Evolutionary conservation across 2,113 vertebrate species (phyloP), one percentile per base, ranked within the genome.

Genomic region (Dolichotis patagonum): DNA sequence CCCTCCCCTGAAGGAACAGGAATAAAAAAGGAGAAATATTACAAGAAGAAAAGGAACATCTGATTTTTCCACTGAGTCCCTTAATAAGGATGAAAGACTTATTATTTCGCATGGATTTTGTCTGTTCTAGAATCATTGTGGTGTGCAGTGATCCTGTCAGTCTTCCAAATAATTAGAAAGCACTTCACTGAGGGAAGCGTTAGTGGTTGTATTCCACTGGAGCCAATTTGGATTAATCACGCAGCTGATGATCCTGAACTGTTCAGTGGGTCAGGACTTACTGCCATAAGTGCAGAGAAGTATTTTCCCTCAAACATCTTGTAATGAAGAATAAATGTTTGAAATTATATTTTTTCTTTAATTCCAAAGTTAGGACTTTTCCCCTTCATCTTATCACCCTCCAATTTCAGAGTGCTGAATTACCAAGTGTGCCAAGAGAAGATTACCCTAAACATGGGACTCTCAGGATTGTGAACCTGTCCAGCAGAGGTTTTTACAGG

Each of bases 391-490:
- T 97, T 98, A 96, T 97, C 97, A 97, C 90, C 85, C 81, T 97
- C 97, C 56, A 97, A n/a, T 96, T 97, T 97, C 95, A 96, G 84
- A 97, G 58, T 78, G 46, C 69, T 96, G 95, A 96, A 90, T 97
- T 97, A 94, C 82, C 78, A 96, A 96, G 93, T 89, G 97, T 98
- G 97, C 97, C 97, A 97, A 97, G 88, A 94, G 95, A 95, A 98
- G 97, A 98, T 98, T 98, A 97, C 96, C 80, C 98, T 98, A 97
- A 98, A 97, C 95, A 97, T 98, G 97, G 92, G 62, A 94, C 95
- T 97, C 35, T 95, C 30, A 38, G 60, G 85, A 96, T 96, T 96
- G 77, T 96, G 94, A 98, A 97, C 95, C 88, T 97, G 90, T 96
- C 94, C 95, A 96, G 87, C 49, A 78, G 90, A 96, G 96, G 95